These are phyloP conservation scores for Cryptoprocta ferox DNA, from an alignment of 2,797 vertebrate genomes.

Conservation along the genomic window DNA sequence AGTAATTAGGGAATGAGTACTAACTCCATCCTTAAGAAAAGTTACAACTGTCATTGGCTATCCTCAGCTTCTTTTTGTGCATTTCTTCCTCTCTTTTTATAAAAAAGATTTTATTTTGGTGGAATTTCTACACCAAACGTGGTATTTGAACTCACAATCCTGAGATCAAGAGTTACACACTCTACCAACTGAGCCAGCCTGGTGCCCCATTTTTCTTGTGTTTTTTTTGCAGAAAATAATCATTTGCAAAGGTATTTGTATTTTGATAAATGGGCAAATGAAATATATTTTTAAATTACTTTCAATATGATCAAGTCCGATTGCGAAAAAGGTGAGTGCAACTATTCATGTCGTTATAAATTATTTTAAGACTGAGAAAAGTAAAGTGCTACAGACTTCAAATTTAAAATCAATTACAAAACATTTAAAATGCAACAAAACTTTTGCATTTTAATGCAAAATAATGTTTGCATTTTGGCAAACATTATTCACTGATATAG, in stretches of 20 bases:
- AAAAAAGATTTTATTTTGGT: not conserved
- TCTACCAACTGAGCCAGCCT: not conserved
- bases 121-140: not conserved
- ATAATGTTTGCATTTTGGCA: too few species aligned
- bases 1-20: not conserved
- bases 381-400: slow-evolving; percentile 25
- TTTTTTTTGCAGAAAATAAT: slow-evolving; percentile 54
- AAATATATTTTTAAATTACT: slow-evolving; percentile 57
- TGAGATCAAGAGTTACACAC: not conserved
- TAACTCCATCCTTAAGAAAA: not conserved
- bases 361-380: slow-evolving; percentile 54
- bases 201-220: not conserved
- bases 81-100: not conserved
- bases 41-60: not conserved
- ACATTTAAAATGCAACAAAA: slow-evolving; percentile 53
- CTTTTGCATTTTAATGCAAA: too few species aligned
- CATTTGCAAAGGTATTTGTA: not conserved
- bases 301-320: slow-evolving; percentile 56
- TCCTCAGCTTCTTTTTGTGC: not conserved
- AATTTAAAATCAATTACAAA: slow-evolving; percentile 61
- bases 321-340: slow-evolving; percentile 54
- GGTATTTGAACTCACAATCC: not conserved
- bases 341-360: slow-evolving; percentile 26
- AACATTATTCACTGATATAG: slow-evolving; percentile 38
- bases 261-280: slow-evolving; percentile 47